These are phyloP conservation scores for Cremastinae sp. DNA, from an alignment of 2,888 invertebrate genomes.

Conservation along the genomic window DNA sequence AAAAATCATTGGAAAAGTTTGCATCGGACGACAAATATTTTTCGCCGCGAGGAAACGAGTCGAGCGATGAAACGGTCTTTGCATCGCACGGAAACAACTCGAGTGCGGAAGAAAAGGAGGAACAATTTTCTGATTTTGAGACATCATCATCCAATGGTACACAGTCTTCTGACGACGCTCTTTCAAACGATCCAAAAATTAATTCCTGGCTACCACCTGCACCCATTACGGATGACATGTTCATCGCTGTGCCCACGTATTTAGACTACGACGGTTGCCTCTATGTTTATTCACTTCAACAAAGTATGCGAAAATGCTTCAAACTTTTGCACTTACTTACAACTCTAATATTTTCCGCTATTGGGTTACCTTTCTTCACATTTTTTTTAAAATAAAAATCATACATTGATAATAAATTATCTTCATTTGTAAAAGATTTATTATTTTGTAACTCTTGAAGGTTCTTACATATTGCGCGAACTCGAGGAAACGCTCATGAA, in stretches of 20 bases:
- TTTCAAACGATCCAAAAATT: constrained; percentile 61
- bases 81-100: constrained; percentile 19
- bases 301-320: constrained; percentile 62
- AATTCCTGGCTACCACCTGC: constrained; percentile 85
- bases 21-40: constrained; percentile 14
- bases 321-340: neutral
- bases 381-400: too few species aligned
- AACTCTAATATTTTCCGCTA: neutral
- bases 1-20: neutral
- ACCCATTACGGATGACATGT: constrained; percentile 81
- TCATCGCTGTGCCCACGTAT: constrained; percentile 85
- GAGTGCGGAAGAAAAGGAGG: constrained; percentile 50
- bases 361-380: neutral
- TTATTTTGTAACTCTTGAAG: constrained; percentile 62
- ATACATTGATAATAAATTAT: constrained; percentile 10
- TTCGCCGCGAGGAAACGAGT: constrained; percentile 11
- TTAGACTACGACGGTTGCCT: constrained; percentile 82
- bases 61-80: constrained; percentile 5
- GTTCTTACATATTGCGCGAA: constrained; percentile 75
- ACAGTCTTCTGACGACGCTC: neutral
- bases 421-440: constrained; percentile 11
- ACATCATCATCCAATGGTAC: constrained; percentile 1
- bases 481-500: constrained; percentile 82
- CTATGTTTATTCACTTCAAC: constrained; percentile 78
- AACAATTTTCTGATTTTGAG: neutral